Conservation (phyloP, 2,888 invertebrate species). For the Caenorhabditis sp. region DNA sequence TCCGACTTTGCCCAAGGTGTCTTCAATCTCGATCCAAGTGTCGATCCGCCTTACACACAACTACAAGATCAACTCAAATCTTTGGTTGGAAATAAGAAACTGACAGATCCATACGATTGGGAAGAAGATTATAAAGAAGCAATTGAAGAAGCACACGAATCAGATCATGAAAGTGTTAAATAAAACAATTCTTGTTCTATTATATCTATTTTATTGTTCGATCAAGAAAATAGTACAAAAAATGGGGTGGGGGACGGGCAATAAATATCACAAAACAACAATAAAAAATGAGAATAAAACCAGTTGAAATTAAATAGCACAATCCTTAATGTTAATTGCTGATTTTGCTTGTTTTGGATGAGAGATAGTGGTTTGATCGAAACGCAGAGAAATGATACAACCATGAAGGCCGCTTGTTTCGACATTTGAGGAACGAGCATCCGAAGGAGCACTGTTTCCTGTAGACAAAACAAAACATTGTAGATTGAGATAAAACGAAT, state of each 20-base stretch:
- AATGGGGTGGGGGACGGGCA: too few species aligned
- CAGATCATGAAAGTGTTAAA: too few species aligned
- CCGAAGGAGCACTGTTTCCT: not conserved
- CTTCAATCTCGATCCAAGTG: slow-evolving; percentile 16
- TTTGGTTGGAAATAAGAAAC: slow-evolving; percentile 18
- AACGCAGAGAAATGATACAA: slow-evolving; percentile 37
- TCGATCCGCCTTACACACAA: slow-evolving; percentile 24
- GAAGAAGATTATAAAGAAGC: slow-evolving; percentile 36
- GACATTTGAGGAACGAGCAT: too few species aligned
- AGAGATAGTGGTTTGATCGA: slow-evolving; percentile 39
- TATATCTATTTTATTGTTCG: too few species aligned
- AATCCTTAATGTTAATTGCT: slow-evolving; percentile 50
- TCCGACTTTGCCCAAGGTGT: slow-evolving; percentile 20
- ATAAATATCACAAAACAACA: not conserved
- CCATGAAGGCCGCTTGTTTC: slow-evolving; percentile 37
- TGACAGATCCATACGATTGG: slow-evolving; percentile 39
- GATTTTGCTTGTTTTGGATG: slow-evolving; percentile 45
- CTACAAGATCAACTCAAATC: slow-evolving; percentile 24
- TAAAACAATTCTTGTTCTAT: too few species aligned
- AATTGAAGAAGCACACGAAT: slow-evolving; percentile 2
- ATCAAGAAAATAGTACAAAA: too few species aligned
- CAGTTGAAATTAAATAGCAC: slow-evolving; percentile 25
- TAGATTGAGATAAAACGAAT: not conserved
- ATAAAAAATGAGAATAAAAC: not conserved
- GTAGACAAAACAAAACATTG: not conserved